These are phyloP conservation scores for Porites australiensis DNA, from an alignment of 64 coral and sea anemone genomes.

Conservation along the genomic window DNA sequence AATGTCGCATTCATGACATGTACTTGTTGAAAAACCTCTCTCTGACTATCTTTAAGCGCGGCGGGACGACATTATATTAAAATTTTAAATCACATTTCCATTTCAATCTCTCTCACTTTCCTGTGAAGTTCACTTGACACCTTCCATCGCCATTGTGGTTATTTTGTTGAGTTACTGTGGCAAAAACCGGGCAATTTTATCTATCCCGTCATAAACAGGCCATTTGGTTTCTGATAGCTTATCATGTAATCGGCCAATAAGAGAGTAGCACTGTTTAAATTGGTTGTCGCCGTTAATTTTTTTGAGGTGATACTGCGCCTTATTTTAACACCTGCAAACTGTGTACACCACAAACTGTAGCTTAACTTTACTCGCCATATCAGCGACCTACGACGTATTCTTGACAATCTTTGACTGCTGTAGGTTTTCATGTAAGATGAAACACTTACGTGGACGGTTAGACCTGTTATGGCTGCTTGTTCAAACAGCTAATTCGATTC, in stretches of 20 bases:
- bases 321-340: slow-evolving; percentile 24
- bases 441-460: background rate
- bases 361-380: background rate
- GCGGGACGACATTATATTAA: background rate
- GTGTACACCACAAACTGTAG: slow-evolving; percentile 21
- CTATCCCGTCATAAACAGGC: background rate
- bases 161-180: background rate
- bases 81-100: background rate
- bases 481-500: background rate
- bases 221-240: background rate
- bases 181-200: background rate
- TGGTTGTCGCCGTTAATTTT: background rate
- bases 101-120: slow-evolving; percentile 2
- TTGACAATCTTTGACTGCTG: background rate
- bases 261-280: background rate
- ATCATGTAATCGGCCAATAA: background rate
- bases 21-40: background rate
- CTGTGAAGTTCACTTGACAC: background rate
- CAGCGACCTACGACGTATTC: background rate
- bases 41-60: background rate
- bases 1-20: background rate
- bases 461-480: background rate
- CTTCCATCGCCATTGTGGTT: background rate
- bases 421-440: slow-evolving; percentile 6
- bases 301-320: background rate